Evolutionary conservation across 2,113 vertebrate species (phyloP).

Genomic region (Rhea americana): DNA sequence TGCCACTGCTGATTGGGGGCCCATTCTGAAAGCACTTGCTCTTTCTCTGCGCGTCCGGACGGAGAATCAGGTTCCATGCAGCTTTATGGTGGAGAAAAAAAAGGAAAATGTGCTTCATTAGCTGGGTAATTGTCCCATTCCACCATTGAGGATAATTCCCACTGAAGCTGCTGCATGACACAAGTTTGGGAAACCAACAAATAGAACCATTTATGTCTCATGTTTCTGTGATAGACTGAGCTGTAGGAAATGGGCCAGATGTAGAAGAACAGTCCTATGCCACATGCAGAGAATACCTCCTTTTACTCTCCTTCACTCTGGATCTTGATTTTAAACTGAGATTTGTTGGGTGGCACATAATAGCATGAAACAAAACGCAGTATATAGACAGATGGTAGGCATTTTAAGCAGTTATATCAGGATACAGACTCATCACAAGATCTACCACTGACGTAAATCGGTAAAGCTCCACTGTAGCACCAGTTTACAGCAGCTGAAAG

Average conservation of each 20-base stretch:
- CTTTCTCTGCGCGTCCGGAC: slow-evolving; percentile 10
- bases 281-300: not conserved
- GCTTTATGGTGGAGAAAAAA: slow-evolving; percentile 63
- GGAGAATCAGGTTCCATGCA: slow-evolving; percentile 16
- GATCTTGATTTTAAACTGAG: not conserved
- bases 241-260: not conserved
- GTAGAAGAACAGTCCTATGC: not conserved
- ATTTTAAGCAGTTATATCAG: not conserved
- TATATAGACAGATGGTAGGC: not conserved
- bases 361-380: not conserved
- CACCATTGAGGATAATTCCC: slow-evolving; percentile 43
- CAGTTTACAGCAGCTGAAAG: not conserved
- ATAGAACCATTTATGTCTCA: not conserved
- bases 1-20: slow-evolving; percentile 54
- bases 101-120: slow-evolving; percentile 65
- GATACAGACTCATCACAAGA: not conserved
- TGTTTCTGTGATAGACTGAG: not conserved
- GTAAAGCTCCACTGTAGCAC: not conserved
- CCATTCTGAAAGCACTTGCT: slow-evolving; percentile 5
- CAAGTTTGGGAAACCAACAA: slow-evolving; percentile 50
- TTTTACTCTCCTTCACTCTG: not conserved
- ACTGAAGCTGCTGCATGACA: slow-evolving; percentile 16
- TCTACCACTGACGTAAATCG: not conserved
- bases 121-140: slow-evolving; percentile 67
- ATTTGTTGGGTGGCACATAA: not conserved